Conservation (phyloP, 2,113 vertebrate genomes). For the Pluvialis apricaria region DNA sequence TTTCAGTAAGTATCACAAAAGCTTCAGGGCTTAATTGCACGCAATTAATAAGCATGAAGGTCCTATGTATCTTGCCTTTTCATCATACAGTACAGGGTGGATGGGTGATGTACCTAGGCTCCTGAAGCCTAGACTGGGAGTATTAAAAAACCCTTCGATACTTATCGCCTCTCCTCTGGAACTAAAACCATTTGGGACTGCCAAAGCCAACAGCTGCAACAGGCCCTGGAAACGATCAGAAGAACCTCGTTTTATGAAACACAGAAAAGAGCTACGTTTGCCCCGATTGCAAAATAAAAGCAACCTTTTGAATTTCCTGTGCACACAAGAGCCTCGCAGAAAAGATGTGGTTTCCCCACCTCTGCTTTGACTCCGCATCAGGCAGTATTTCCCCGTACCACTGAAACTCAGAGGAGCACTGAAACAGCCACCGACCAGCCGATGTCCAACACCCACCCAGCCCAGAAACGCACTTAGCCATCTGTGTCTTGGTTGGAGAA, state of each 20-base stretch:
- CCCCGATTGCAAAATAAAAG: background rate
- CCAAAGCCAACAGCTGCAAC: background rate
- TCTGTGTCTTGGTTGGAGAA: background rate
- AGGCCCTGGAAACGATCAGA: background rate
- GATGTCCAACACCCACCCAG: fast-evolving
- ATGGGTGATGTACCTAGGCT: background rate
- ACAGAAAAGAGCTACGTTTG: background rate
- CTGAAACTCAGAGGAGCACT: background rate
- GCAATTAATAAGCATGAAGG: background rate
- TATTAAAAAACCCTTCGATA: background rate
- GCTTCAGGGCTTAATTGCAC: background rate
- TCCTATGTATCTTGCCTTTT: background rate
- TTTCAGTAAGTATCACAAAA: background rate
- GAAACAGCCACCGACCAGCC: background rate
- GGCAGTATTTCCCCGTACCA: background rate
- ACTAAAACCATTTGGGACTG: background rate
- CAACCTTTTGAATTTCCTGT: background rate
- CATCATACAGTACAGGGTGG: background rate
- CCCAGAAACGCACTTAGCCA: background rate
- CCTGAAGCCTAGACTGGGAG: background rate
- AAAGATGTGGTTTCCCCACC: background rate
- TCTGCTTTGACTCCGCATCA: background rate
- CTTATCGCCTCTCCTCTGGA: background rate
- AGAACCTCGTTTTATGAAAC: background rate
- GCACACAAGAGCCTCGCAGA: background rate